These are phyloP conservation scores for Eupithecia abbreviata DNA, from an alignment of 2,888 invertebrate species.

Conservation along the genomic window DNA sequence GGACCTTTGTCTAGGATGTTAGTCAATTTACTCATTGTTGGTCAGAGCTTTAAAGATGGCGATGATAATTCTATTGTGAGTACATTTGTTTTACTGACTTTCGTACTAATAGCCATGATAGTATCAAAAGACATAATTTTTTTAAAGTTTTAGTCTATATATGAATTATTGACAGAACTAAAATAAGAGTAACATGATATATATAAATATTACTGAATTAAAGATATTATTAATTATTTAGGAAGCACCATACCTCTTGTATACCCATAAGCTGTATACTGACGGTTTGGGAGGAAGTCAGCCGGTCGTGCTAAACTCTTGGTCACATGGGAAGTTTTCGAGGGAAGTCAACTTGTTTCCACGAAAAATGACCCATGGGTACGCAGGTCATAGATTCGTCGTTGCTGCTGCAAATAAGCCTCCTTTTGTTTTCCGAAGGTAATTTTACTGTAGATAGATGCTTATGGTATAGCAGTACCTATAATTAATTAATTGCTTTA, in stretches of 20 bases:
- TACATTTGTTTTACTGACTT: conserved; percentile 28
- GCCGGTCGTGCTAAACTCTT: conserved; percentile 87
- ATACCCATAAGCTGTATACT: conserved; percentile 88
- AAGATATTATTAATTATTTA: conserved; percentile 51
- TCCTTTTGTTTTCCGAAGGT: conserved; percentile 88
- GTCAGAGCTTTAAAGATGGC: conserved; percentile 85
- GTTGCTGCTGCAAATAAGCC: conserved; percentile 88
- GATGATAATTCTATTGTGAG: conserved; percentile 74
- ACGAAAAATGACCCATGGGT: conserved; percentile 86
- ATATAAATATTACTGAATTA: not conserved
- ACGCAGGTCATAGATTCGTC: conserved; percentile 89
- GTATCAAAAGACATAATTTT: not conserved
- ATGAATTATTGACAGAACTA: not conserved
- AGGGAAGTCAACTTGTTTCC: conserved; percentile 87
- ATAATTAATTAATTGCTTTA: no score
- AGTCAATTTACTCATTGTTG: conserved; percentile 88
- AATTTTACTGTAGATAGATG: conserved; percentile 22
- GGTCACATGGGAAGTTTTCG: conserved; percentile 86
- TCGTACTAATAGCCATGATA: no score
- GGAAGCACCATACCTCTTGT: conserved; percentile 88
- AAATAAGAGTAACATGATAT: not conserved
- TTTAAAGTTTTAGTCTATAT: not conserved
- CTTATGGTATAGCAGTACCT: no score
- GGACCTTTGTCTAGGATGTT: conserved; percentile 86
- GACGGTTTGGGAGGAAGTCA: conserved; percentile 89